Conservation (phyloP, 2,888 invertebrate species). For the Pseudococcus viburni region DNA sequence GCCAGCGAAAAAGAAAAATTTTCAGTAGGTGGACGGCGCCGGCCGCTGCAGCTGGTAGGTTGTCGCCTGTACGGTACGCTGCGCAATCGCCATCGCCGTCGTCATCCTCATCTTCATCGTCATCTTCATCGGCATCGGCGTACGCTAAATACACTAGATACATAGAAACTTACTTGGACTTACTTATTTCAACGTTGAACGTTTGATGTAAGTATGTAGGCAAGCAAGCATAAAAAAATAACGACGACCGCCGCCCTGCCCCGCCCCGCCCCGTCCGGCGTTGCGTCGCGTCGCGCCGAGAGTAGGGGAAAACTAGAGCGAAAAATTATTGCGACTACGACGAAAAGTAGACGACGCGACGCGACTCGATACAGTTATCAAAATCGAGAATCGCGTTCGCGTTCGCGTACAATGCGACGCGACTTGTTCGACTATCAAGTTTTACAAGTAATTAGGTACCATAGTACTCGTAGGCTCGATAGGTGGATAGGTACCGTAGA, state of each 20-base stretch:
- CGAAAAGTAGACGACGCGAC: slow-evolving; percentile 18
- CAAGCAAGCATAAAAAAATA: background rate
- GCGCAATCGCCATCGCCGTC: background rate
- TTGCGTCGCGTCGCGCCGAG: background rate
- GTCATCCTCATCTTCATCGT: too few species aligned
- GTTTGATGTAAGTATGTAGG: background rate
- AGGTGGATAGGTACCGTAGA: too few species aligned
- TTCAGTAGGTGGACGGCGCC: slow-evolving; percentile 42
- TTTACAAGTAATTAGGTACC: background rate
- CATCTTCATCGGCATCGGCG: too few species aligned
- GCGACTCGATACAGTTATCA: slow-evolving; percentile 34
- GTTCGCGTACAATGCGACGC: slow-evolving; percentile 1
- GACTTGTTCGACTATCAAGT: background rate
- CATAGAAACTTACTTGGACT: background rate
- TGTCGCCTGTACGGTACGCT: background rate
- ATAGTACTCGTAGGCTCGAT: too few species aligned
- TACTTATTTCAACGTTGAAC: background rate
- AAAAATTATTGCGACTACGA: slow-evolving; percentile 3
- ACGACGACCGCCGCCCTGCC: too few species aligned
- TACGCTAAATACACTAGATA: too few species aligned
- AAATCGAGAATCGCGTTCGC: background rate
- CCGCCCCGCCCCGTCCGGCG: too few species aligned
- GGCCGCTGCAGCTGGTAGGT: background rate
- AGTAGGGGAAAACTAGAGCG: slow-evolving; percentile 58
- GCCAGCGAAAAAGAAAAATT: slow-evolving; percentile 36